Percentiles rank a stretch among this genome's conserved stretches.
Conservation (phyloP, 2,797 vertebrate species). For the Pangasius djambal region DNA sequence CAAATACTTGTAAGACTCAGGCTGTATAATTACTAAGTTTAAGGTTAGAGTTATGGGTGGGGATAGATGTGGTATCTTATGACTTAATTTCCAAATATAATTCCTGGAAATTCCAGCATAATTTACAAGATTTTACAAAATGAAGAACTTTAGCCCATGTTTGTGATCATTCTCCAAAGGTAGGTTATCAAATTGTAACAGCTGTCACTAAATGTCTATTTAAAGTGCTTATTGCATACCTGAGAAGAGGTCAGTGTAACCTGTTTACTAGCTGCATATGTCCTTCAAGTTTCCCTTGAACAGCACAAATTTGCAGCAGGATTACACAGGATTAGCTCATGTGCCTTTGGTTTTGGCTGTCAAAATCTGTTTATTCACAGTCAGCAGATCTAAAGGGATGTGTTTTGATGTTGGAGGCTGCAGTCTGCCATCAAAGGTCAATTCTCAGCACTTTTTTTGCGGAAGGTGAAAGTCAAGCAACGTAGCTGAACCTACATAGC, state of each 20-base stretch:
- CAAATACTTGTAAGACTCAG: background rate
- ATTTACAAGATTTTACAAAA: background rate
- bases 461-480: constrained; percentile 20
- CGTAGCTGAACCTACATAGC: background rate
- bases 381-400: constrained; percentile 24
- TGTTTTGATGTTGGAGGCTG: background rate
- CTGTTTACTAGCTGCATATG: constrained; percentile 22
- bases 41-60: background rate
- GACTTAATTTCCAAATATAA: background rate
- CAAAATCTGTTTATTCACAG: constrained; percentile 41
- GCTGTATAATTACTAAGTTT: background rate
- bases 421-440: background rate
- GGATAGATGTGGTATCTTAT: background rate
- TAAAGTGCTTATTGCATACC: constrained; percentile 15
- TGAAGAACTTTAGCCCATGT: background rate
- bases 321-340: constrained; percentile 35
- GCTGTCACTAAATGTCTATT: background rate
- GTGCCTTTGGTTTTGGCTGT: constrained; percentile 34
- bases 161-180: background rate
- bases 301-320: constrained; percentile 36
- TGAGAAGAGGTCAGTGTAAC: background rate
- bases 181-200: background rate
- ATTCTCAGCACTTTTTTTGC: background rate
- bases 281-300: constrained; percentile 35
- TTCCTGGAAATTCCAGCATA: background rate